Evolutionary conservation across 2,113 vertebrate species (phyloP), one percentile per base, ranked within the genome.

Genomic region (Mormyrus lacerda): DNA sequence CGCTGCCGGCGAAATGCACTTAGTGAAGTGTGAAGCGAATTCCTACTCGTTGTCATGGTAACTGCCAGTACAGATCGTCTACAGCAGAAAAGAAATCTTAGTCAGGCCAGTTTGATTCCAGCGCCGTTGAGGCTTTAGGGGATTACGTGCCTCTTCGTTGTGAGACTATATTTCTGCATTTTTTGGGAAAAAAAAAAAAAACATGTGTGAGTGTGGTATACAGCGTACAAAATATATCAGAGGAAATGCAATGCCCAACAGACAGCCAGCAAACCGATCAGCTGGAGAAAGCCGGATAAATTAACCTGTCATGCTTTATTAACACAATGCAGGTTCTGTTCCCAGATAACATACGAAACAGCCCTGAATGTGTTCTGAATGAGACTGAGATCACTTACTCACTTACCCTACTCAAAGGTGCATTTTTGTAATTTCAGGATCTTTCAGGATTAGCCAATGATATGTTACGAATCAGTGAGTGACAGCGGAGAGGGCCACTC

Each of bases 1-100:
- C 73, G 88, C 91, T 92, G 79, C 89, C 91, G 91, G 92, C 90
- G 90, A 93, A 91, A 94, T 94, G 92, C 94, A 93, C 93, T 94
- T 91, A 93, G 91, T 92, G 93, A 94, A 94, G 93, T 92, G 92
- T 93, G 93, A 93, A 93, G 92, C 19, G 93, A 94, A 94, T 93
- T 94, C 95, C 93, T 93, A 93, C 95, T 94, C 94, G 96, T 96
- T 94, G 95, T 95, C 96, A 96, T 96, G 96, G 96, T 93, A 96
- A 96, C 96, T 95, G 93, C 94, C 94, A 93, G 94, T 94, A 94
- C 93, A 94, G 94, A 94, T 91, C 87, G 92, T 92, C 94, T 88
- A 92, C 90, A 92, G 92, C 89, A 92, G 92, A 94, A 89, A 94
- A 94, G 93, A 93, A 87, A 93, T 92, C 91, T 61, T 45, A 87